Evolutionary conservation across 1,140 invertebrate genomes (phyloP).

Genomic region (Mamestra configurata): DNA sequence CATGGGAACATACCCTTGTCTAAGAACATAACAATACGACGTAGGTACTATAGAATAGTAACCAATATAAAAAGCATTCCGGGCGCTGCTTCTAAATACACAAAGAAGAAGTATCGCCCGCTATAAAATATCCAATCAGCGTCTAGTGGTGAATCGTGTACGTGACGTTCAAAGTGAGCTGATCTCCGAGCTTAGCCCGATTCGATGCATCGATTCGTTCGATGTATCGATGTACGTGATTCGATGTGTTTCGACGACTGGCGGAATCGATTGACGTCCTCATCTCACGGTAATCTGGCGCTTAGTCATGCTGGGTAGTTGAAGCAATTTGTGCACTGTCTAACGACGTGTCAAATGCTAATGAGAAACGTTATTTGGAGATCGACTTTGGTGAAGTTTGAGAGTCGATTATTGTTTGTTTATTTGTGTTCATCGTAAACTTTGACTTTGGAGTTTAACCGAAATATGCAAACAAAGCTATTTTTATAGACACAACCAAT

Average conservation of each 20-base stretch:
- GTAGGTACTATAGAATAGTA: neutral
- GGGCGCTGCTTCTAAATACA: conserved; percentile 7
- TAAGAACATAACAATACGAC: neutral
- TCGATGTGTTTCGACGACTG: conserved; percentile 22
- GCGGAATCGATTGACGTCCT: conserved; percentile 31
- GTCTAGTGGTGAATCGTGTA: conserved; percentile 51
- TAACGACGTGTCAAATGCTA: conserved; percentile 27
- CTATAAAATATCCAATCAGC: conserved; percentile 62
- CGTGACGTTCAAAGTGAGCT: conserved; percentile 52
- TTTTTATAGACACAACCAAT: too few species aligned
- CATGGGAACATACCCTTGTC: conserved; percentile 12
- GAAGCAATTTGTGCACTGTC: conserved; percentile 28
- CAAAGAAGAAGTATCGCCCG: conserved; percentile 18
- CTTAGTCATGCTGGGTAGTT: conserved; percentile 44
- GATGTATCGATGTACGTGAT: conserved; percentile 45
- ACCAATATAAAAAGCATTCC: neutral
- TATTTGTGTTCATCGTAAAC: conserved; percentile 3
- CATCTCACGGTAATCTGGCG: conserved; percentile 50
- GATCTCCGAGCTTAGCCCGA: conserved; percentile 60
- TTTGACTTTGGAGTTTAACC: too few species aligned
- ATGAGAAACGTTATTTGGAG: conserved; percentile 19
- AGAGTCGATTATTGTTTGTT: neutral
- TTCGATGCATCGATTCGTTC: conserved; percentile 55
- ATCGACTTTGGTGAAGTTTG: neutral
- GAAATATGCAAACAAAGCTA: too few species aligned